Conservation (phyloP, 2,888 invertebrate genomes). For the Disparrhopalites patrizii region DNA sequence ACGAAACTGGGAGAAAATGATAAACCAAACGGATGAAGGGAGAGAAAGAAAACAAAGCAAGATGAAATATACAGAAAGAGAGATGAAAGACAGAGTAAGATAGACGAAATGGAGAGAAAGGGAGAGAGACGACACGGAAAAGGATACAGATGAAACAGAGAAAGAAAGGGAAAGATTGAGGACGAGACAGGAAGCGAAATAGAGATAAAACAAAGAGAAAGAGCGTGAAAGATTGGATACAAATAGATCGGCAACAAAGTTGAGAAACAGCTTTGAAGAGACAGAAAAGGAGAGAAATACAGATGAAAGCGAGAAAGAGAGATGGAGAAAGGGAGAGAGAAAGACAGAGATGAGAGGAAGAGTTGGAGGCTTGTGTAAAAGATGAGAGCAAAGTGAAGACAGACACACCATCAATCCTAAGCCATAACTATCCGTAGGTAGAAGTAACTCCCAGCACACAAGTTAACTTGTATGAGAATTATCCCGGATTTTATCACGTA, state of each 20-base stretch:
- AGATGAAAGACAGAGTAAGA: no score
- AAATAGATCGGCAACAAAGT: background rate
- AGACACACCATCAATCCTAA: slow-evolving; percentile 23
- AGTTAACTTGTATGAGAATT: slow-evolving; percentile 5
- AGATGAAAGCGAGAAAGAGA: background rate
- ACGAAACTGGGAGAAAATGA: background rate
- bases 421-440: slow-evolving; percentile 10
- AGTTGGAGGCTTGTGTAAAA: slow-evolving; percentile 8
- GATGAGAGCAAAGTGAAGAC: slow-evolving; percentile 24
- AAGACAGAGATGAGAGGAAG: no score
- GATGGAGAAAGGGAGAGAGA: background rate
- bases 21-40: no score
- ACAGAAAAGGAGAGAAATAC: background rate
- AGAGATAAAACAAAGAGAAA: background rate
- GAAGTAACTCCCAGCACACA: background rate
- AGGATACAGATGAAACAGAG: background rate
- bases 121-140: background rate
- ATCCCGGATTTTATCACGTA: slow-evolving; percentile 3
- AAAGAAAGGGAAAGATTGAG: no score
- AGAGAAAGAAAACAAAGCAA: background rate
- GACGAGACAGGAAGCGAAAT: background rate
- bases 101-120: no score
- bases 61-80: background rate
- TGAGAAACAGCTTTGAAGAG: background rate
- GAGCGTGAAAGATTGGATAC: background rate